Evolutionary conservation across 2,797 vertebrate genomes (phyloP).

Genomic region (Argentina silus): DNA sequence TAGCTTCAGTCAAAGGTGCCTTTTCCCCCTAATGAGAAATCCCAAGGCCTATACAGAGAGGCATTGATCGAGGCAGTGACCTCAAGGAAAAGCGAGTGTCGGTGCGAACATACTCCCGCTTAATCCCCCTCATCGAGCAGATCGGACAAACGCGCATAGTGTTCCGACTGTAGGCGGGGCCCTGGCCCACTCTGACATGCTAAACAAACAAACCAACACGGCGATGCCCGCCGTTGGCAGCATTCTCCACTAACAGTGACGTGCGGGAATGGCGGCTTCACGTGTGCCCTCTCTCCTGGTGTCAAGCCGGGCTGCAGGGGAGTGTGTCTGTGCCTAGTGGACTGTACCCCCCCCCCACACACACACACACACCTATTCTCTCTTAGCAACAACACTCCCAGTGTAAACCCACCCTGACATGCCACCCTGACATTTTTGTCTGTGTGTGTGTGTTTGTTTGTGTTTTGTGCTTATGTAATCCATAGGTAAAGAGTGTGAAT

Average conservation of each 20-base stretch:
- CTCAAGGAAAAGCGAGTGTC: slow-evolving; percentile 8
- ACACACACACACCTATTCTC: not conserved
- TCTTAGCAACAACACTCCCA: not conserved
- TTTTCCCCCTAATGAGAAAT: not conserved
- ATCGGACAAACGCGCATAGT: not conserved
- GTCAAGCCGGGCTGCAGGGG: not conserved
- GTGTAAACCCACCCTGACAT: not conserved
- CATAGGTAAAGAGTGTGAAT: not conserved
- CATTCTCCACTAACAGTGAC: not conserved
- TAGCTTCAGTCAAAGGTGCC: not conserved
- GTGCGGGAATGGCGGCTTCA: not conserved
- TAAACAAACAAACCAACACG: not conserved
- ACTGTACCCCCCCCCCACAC: not conserved
- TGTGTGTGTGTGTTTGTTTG: slow-evolving; percentile 6
- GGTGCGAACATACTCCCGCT: not conserved
- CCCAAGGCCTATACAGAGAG: slow-evolving; percentile 9
- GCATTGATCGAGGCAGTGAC: slow-evolving; percentile 1
- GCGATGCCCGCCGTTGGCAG: not conserved
- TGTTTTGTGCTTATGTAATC: slow-evolving; percentile 3
- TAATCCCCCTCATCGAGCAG: not conserved
- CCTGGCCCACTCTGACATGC: not conserved
- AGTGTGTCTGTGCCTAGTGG: not conserved
- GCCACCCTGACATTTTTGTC: not conserved
- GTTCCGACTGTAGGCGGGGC: not conserved
- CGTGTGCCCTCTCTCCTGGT: not conserved